Percentiles rank a stretch among this genome's conserved stretches.
Conservation (phyloP, 2,888 invertebrate genomes). For the Furcula furcula region DNA sequence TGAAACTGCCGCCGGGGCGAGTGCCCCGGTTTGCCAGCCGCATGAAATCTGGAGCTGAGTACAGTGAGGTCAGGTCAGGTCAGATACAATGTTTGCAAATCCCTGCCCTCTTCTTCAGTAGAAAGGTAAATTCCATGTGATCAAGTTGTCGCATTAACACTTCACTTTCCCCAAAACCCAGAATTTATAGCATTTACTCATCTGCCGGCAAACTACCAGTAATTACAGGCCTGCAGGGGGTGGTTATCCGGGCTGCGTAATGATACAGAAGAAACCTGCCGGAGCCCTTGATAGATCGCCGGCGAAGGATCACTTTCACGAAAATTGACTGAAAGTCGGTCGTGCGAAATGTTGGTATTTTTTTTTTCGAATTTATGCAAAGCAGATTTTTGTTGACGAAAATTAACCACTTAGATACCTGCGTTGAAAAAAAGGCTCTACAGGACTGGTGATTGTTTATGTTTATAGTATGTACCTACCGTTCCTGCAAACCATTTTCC, state of each 20-base stretch:
- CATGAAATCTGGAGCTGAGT: too few species aligned
- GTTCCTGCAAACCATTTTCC: constrained; percentile 45
- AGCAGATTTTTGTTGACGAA: constrained; percentile 48
- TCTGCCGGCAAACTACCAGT: constrained; percentile 70
- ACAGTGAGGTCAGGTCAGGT: constrained; percentile 38
- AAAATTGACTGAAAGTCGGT: constrained; percentile 75
- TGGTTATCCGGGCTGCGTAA: constrained; percentile 48
- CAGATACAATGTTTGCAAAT: constrained; percentile 50
- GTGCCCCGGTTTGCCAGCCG: too few species aligned
- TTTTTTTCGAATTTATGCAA: constrained; percentile 59
- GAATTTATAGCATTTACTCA: constrained; percentile 78
- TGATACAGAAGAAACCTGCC: constrained; percentile 65
- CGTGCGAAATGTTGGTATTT: constrained; percentile 57
- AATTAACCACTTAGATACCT: constrained; percentile 43
- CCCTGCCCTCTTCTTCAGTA: constrained; percentile 55
- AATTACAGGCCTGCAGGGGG: constrained; percentile 65
- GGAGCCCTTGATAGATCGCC: constrained; percentile 65
- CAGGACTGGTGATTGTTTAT: constrained; percentile 54
- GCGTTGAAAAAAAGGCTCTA: constrained; percentile 63
- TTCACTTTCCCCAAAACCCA: constrained; percentile 76
- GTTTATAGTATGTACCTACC: constrained; percentile 20
- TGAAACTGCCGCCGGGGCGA: too few species aligned
- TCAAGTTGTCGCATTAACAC: constrained; percentile 76
- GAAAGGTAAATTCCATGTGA: constrained; percentile 61
- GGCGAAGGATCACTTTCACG: constrained; percentile 76